Percentiles rank a stretch among this genome's conserved stretches.
phyloP scores from a whole-genome alignment of 2,888 invertebrate species.

The Pachydiplax longipennis region DNA sequence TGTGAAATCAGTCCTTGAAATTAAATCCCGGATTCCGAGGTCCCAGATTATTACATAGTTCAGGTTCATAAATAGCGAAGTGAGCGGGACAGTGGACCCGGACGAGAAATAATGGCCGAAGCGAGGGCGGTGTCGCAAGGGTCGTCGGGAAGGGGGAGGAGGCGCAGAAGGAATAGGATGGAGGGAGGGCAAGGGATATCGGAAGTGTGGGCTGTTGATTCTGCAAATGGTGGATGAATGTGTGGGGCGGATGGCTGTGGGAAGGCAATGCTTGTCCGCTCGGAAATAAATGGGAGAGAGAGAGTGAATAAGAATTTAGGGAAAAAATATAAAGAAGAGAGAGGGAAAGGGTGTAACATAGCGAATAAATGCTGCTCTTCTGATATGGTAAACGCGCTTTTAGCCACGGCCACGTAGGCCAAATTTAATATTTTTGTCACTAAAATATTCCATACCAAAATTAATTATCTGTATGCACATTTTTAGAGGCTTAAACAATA shows the following conservation, averaged over 20 bases:
- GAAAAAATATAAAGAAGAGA: too few relatives aligned
- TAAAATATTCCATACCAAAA: too few relatives aligned
- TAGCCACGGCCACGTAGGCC: too few relatives aligned
- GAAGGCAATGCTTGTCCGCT: not conserved
- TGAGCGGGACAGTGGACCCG: not conserved
- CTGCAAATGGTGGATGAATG: not conserved
- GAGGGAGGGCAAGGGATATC: not conserved
- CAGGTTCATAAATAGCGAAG: slow-evolving; percentile 70
- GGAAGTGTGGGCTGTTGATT: not conserved
- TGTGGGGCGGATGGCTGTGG: not conserved
- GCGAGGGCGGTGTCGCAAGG: not conserved
- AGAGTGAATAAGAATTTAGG: not conserved
- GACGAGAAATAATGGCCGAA: slow-evolving; percentile 2
- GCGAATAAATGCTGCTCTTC: too few relatives aligned
- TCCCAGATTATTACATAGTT: slow-evolving; percentile 76
- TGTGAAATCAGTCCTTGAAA: slow-evolving; percentile 73
- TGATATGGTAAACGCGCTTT: too few relatives aligned
- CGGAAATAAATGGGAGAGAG: not conserved
- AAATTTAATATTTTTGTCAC: too few relatives aligned
- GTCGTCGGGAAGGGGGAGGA: not conserved
- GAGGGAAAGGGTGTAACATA: too few relatives aligned
- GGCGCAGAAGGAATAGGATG: not conserved
- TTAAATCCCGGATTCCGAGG: slow-evolving; percentile 66
- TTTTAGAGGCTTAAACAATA: too few relatives aligned
- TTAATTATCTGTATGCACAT: too few relatives aligned